Conservation (phyloP, 2,888 invertebrate species). For the Watsonalla cultraria region DNA sequence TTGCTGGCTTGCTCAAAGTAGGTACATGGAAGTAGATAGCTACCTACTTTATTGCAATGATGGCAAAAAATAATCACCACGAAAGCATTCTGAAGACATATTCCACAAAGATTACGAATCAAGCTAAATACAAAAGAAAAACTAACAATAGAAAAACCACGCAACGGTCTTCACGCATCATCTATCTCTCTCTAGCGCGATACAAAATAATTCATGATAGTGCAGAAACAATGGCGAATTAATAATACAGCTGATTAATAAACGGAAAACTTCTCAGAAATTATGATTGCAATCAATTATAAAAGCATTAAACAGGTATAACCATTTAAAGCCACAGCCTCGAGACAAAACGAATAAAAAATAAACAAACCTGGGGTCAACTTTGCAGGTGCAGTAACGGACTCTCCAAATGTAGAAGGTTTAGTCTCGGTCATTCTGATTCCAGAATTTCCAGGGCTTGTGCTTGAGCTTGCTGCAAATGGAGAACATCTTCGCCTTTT, state of each 20-base stretch:
- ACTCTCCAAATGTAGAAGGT: slow-evolving; percentile 90
- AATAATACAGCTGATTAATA: slow-evolving; percentile 54
- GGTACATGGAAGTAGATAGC: not conserved
- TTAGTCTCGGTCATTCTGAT: slow-evolving; percentile 76
- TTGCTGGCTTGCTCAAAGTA: not conserved
- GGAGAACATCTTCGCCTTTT: slow-evolving; percentile 95
- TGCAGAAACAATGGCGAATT: slow-evolving; percentile 61
- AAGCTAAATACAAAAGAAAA: slow-evolving; percentile 23
- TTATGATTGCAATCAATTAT: not conserved
- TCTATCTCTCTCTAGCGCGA: slow-evolving; percentile 62
- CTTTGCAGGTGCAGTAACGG: slow-evolving; percentile 84
- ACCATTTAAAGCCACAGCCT: too few relatives aligned
- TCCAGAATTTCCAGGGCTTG: slow-evolving; percentile 76
- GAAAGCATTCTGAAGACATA: slow-evolving; percentile 1
- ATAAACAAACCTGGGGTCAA: slow-evolving; percentile 91
- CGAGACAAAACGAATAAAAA: slow-evolving; percentile 17
- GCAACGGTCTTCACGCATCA: slow-evolving; percentile 57
- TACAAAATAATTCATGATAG: slow-evolving; percentile 65
- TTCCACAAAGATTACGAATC: slow-evolving; percentile 16
- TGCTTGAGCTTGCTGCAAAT: slow-evolving; percentile 82
- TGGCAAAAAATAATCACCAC: slow-evolving; percentile 3
- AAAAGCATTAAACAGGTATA: not conserved
- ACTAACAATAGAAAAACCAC: slow-evolving; percentile 57
- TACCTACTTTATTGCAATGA: not conserved
- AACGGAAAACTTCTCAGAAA: slow-evolving; percentile 9